A percentile compares a stretch with the other conserved stretches of the same genome.
phyloP scores from a whole-genome alignment of 2,888 invertebrate species.

The Chelonus formosanus region DNA sequence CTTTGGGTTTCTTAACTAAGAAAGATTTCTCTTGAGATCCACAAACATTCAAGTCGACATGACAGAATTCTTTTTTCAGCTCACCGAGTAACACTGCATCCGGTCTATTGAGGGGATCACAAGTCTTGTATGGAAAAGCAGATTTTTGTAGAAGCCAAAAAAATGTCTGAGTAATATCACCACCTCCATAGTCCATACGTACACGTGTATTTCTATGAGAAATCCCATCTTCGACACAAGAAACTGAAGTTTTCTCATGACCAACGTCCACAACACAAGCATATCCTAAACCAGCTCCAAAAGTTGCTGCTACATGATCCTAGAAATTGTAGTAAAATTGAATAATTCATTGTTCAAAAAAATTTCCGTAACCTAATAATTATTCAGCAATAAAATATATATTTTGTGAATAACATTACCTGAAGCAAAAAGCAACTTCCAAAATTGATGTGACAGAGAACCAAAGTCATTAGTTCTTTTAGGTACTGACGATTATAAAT shows the following conservation, averaged over 20 bases:
- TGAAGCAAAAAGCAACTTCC: slow-evolving; percentile 85
- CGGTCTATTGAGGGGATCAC: slow-evolving; percentile 76
- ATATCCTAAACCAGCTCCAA: slow-evolving; percentile 83
- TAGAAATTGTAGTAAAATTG: slow-evolving; percentile 48
- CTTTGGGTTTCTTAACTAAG: slow-evolving; percentile 76
- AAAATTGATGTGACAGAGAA: slow-evolving; percentile 85
- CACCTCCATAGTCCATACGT: slow-evolving; percentile 87
- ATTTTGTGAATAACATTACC: slow-evolving; percentile 61
- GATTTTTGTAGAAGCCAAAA: slow-evolving; percentile 89
- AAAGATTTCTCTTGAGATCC: slow-evolving; percentile 88
- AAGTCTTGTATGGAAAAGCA: slow-evolving; percentile 88
- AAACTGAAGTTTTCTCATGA: slow-evolving; percentile 94
- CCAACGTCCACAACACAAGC: slow-evolving; percentile 96
- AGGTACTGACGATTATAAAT: slow-evolving; percentile 87
- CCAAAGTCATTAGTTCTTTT: slow-evolving; percentile 82
- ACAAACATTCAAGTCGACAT: slow-evolving; percentile 88
- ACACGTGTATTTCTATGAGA: slow-evolving; percentile 87
- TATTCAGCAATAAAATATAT: no score
- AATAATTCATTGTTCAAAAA: no score
- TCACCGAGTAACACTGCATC: slow-evolving; percentile 84
- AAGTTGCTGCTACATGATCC: slow-evolving; percentile 87
- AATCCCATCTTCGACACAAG: slow-evolving; percentile 96
- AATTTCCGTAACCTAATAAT: no score
- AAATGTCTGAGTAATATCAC: slow-evolving; percentile 90
- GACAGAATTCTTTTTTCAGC: slow-evolving; percentile 89